Conservation (phyloP, 2,113 vertebrate species). For the Polypterus bichir region DNA sequence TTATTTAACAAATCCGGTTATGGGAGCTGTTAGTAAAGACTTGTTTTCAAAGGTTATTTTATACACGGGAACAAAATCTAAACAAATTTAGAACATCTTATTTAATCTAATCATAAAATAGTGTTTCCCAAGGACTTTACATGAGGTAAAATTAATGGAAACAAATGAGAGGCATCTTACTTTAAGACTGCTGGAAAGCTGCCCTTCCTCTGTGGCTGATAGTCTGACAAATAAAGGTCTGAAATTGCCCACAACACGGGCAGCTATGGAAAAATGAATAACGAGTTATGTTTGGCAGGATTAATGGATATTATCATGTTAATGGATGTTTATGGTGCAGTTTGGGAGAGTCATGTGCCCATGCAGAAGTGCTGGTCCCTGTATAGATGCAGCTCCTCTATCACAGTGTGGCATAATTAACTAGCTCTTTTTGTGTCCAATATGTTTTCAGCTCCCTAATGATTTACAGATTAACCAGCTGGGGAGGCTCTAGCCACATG, state of each 20-base stretch:
- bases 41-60: too few relatives aligned
- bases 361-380: conserved; percentile 36
- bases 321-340: conserved; percentile 55
- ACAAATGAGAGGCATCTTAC: conserved; percentile 46
- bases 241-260: conserved; percentile 45
- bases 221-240: conserved; percentile 43
- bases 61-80: too few relatives aligned
- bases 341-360: conserved; percentile 43
- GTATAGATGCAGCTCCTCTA: conserved; percentile 22
- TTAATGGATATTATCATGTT: conserved; percentile 65
- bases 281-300: conserved; percentile 60
- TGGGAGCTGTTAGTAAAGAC: too few relatives aligned
- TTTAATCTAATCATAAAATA: conserved; percentile 25
- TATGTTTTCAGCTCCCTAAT: conserved; percentile 35
- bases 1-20: too few relatives aligned
- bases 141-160: conserved; percentile 40
- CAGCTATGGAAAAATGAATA: conserved; percentile 53
- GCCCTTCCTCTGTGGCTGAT: conserved; percentile 50
- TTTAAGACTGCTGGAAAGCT: conserved; percentile 43
- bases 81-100: too few relatives aligned
- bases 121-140: conserved; percentile 20
- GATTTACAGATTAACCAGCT: conserved; percentile 31
- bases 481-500: conserved; percentile 21
- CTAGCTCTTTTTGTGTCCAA: conserved; percentile 30
- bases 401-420: conserved; percentile 15